Base-by-base conservation (phyloP, 1,140 invertebrate genomes). In the Akabosia matsudoensis region DNA sequence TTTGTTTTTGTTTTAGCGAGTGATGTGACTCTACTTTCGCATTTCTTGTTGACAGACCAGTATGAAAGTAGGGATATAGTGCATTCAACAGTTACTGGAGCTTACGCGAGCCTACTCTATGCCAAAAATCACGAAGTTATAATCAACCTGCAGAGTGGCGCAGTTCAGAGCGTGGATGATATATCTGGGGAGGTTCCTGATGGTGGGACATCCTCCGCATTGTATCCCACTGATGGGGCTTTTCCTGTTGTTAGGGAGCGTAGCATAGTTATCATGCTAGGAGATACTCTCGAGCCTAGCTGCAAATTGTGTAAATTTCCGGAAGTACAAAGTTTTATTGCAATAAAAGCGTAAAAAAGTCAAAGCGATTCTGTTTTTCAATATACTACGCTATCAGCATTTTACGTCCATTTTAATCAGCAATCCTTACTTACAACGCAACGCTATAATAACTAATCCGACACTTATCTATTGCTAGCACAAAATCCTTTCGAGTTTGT, bases 281-380 rank as follows among this genome's bases (percentile, higher is more conserved):
- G 26, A 7, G 61, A 67, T 2, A 67, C 61, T 10, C 28, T 67
- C 28, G 13, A 30, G 31, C 61, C 61, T 10, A 28, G 61, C 28
- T 67, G 61, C 28, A 67, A 67, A 67, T 67, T 67, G 28, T 67
- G 31, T n/a, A 30, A 67, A 30, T 24, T 67, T 67, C 61, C 61
- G 14, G 61, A 67, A n/a, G 10, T 67, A n/a, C 61, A 67, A 7
- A 67, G 61, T 67, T 67, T 67, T n/a, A 24, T 67, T 7, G 31
- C 61, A 31, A 30, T 67, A 67, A 24, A 67, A 67, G 3, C 61
- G 30, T 67, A 67, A 31, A 67, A 61, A n/a, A n/a, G n/a, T n/a
- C n/a, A n/a, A n/a, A n/a, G n/a, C n/a, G n/a, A n/a, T n/a, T n/a
- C n/a, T n/a, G n/a, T n/a, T n/a, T n/a, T n/a, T n/a, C n/a, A n/a